Evolutionary conservation across 2,888 invertebrate species (phyloP).

Genomic region (Metallyticus violacea): DNA sequence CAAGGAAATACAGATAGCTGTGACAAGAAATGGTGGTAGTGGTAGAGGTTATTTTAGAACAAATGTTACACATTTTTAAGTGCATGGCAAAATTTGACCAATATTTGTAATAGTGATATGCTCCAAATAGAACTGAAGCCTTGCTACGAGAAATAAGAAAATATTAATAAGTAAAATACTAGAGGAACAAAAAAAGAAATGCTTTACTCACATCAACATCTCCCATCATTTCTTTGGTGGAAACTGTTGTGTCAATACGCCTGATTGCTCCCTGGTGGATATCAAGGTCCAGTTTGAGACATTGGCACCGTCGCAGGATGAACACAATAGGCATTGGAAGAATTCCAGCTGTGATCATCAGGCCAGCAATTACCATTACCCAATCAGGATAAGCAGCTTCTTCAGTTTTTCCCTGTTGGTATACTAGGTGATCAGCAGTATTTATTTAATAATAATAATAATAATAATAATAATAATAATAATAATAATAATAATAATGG

Average conservation of each 20-base stretch:
- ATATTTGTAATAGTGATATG: too few species aligned
- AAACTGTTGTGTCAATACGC: constrained; percentile 88
- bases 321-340: constrained; percentile 84
- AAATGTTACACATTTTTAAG: too few species aligned
- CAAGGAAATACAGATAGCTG: too few species aligned
- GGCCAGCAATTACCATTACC: constrained; percentile 73
- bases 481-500: too few species aligned
- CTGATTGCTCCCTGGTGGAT: constrained; percentile 90
- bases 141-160: too few species aligned
- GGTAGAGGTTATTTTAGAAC: too few species aligned
- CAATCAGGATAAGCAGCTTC: constrained; percentile 73
- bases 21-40: too few species aligned
- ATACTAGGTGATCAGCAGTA: constrained; percentile 36
- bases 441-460: too few species aligned
- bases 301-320: constrained; percentile 83
- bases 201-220: constrained; percentile 79
- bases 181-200: not conserved
- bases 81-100: too few species aligned
- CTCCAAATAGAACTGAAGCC: too few species aligned
- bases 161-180: not conserved
- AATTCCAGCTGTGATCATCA: constrained; percentile 75
- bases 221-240: constrained; percentile 93
- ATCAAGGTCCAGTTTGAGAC: constrained; percentile 81
- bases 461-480: too few species aligned
- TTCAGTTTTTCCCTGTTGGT: constrained; percentile 64